A percentile compares a stretch with the other conserved stretches of the same genome.
Evolutionary conservation across 1,140 invertebrate genomes (phyloP).

Genomic region (Diabrotica undecimpunctata): DNA sequence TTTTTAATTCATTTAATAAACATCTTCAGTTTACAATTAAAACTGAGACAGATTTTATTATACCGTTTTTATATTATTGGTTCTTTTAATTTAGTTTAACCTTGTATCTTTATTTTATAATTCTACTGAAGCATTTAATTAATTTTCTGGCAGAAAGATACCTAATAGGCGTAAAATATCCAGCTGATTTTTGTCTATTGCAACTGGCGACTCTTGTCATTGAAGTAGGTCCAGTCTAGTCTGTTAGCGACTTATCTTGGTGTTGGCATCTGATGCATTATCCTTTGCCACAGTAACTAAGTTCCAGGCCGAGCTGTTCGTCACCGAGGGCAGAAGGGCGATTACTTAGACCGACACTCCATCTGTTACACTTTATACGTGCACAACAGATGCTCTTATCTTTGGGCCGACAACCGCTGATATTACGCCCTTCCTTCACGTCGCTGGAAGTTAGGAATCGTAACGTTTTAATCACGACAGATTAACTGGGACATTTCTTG

Average conservation of each 20-base stretch:
- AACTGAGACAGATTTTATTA: no score
- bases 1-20: no score
- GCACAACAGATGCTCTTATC: slow-evolving; percentile 22
- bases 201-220: background rate
- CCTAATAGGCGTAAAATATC: no score
- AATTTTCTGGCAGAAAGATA: no score
- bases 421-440: background rate
- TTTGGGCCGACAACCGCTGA: background rate
- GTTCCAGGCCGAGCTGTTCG: slow-evolving; percentile 28
- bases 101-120: no score
- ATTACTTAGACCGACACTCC: slow-evolving; percentile 32
- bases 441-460: background rate
- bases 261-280: slow-evolving; percentile 25
- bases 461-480: background rate
- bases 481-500: background rate
- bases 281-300: slow-evolving; percentile 26
- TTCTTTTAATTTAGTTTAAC: no score
- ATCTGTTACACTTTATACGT: slow-evolving; percentile 30
- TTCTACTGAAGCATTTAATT: no score
- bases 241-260: slow-evolving; percentile 7
- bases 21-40: no score
- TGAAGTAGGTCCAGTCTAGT: background rate
- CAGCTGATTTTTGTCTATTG: background rate
- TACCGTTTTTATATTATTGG: no score
- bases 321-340: slow-evolving; percentile 22